Percentiles rank a stretch among this genome's conserved stretches.
phyloP scores from a whole-genome alignment of 2,888 invertebrate species.

The Sphinx pinastri region DNA sequence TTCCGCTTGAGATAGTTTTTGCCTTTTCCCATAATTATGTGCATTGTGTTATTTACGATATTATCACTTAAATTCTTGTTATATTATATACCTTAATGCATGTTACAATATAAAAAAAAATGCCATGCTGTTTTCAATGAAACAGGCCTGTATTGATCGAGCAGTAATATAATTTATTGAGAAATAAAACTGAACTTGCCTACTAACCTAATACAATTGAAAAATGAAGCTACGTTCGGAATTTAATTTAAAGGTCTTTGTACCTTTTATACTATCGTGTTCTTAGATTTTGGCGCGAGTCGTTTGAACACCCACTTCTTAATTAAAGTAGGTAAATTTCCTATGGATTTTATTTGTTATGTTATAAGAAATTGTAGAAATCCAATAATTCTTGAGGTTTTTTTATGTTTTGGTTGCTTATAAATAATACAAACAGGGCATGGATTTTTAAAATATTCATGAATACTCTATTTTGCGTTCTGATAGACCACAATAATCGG shows the following conservation, averaged over 20 bases:
- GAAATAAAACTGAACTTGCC: background rate
- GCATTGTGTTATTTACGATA: too few species aligned
- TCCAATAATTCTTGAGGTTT: background rate
- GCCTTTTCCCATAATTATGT: background rate
- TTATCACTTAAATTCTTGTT: too few species aligned
- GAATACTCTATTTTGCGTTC: background rate
- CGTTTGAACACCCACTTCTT: background rate
- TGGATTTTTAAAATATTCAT: conserved; percentile 3
- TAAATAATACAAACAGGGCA: background rate
- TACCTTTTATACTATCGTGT: background rate
- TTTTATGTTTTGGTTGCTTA: background rate
- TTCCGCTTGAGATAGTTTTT: background rate
- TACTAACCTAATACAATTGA: background rate
- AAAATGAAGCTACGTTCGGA: conserved; percentile 4
- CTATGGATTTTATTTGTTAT: background rate
- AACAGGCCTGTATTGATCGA: background rate
- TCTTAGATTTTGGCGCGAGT: background rate
- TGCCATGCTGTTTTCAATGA: background rate
- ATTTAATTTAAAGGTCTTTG: conserved; percentile 13
- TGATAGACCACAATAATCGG: background rate
- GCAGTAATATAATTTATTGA: background rate
- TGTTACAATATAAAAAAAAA: background rate
- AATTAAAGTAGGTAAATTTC: background rate
- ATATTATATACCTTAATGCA: background rate
- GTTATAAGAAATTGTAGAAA: background rate